Percentiles rank a stretch among this genome's conserved stretches.
Conservation (phyloP, 2,888 invertebrate species). For the Sipha maydis region DNA sequence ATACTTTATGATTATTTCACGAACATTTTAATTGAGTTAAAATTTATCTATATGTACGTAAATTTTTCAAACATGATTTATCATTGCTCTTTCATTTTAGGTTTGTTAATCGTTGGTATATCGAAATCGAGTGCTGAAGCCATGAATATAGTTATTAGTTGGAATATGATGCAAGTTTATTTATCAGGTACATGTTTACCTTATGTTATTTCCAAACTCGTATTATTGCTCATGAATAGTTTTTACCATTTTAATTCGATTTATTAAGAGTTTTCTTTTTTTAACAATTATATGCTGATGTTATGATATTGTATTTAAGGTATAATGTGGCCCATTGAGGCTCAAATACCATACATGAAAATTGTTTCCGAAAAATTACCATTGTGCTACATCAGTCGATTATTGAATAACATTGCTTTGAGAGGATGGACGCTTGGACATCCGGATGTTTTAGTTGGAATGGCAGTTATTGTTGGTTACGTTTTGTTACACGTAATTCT, state of each 20-base stretch:
- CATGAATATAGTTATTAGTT: conserved; percentile 20
- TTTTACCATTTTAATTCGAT: neutral
- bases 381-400: conserved; percentile 34
- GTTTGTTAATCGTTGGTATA: conserved; percentile 29
- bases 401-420: conserved; percentile 36
- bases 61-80: no score
- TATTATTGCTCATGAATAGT: neutral
- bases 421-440: conserved; percentile 19
- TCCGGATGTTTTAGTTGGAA: neutral
- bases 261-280: neutral
- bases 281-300: neutral
- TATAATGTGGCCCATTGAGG: conserved; percentile 45
- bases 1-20: no score
- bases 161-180: conserved; percentile 49
- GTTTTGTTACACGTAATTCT: neutral
- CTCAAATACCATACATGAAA: conserved; percentile 34
- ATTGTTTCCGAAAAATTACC: conserved; percentile 37
- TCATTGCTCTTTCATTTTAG: neutral
- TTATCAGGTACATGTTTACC: conserved; percentile 27
- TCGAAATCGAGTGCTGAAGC: conserved; percentile 29
- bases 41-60: no score
- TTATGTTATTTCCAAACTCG: neutral
- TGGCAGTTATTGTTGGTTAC: conserved; percentile 9
- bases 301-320: neutral
- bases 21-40: no score